Evolutionary conservation across 2,113 vertebrate genomes (phyloP).

Genomic region (Entomyzon cyanotis): DNA sequence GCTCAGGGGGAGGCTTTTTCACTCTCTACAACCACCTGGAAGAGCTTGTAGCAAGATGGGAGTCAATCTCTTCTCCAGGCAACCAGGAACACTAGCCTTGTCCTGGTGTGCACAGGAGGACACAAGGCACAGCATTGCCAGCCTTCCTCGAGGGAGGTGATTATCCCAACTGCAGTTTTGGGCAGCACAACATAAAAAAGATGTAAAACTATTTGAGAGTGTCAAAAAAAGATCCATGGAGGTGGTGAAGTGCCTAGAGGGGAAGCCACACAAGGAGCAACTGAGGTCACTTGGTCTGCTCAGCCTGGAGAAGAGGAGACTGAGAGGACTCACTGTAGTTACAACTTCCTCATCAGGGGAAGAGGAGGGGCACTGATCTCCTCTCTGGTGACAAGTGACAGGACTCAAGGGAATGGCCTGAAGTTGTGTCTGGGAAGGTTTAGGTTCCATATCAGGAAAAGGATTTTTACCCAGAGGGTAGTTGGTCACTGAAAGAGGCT

Average conservation of each 20-base stretch:
- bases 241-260: not conserved
- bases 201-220: too few relatives aligned
- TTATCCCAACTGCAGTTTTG: not conserved
- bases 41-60: not conserved
- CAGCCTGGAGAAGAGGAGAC: not conserved
- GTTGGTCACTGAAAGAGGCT: fast-evolving
- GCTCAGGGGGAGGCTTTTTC: not conserved
- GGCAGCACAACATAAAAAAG: not conserved
- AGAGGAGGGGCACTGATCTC: not conserved
- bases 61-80: not conserved
- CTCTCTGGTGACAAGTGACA: not conserved
- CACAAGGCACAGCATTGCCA: fast-evolving
- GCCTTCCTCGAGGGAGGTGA: too few relatives aligned
- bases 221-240: not conserved
- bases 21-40: not conserved
- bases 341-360: fast-evolving
- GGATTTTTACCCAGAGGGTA: not conserved
- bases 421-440: not conserved
- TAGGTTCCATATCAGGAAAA: not conserved
- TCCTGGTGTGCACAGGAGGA: too few relatives aligned
- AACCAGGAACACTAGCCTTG: fast-evolving
- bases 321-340: not conserved
- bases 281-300: not conserved
- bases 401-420: not conserved
- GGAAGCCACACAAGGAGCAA: not conserved